These are phyloP conservation scores for Aphidius gifuensis DNA, from an alignment of 1,140 invertebrate species.

Conservation along the genomic window DNA sequence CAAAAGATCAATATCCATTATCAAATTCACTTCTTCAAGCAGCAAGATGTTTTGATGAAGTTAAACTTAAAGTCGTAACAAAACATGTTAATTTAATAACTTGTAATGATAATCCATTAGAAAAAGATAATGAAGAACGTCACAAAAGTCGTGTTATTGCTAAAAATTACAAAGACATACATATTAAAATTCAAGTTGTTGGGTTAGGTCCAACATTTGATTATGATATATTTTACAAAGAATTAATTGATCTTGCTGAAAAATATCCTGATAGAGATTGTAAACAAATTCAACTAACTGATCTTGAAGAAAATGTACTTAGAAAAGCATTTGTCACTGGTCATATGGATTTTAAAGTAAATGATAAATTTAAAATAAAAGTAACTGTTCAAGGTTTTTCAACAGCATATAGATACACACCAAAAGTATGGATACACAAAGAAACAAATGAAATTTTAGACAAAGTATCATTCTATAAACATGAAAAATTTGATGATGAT, in stretches of 20 bases:
- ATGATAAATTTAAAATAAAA: constrained; percentile 25
- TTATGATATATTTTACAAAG: constrained; percentile 33
- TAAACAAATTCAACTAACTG: constrained; percentile 23
- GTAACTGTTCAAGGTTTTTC: constrained; percentile 27
- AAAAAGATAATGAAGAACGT: constrained; percentile 21
- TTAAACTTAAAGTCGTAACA: constrained; percentile 26
- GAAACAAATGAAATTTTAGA: constrained; percentile 31
- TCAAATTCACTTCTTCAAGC: constrained; percentile 31
- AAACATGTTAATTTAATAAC: constrained; percentile 34
- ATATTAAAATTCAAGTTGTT: constrained; percentile 29
- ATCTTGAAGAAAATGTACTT: constrained; percentile 31
- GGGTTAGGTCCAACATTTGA: constrained; percentile 30
- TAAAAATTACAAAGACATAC: constrained; percentile 21
- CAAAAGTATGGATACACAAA: constrained; percentile 23
- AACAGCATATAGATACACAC: not conserved
- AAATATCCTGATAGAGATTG: constrained; percentile 24
- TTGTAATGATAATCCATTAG: constrained; percentile 28
- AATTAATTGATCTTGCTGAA: constrained; percentile 33
- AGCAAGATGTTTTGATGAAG: constrained; percentile 16
- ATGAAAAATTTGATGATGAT: not conserved
- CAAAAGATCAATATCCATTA: constrained; percentile 24
- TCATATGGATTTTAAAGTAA: constrained; percentile 27
- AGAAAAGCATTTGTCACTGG: constrained; percentile 25
- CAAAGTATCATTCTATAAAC: constrained; percentile 2
- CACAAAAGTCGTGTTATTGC: constrained; percentile 26